These are phyloP conservation scores for Hydropotes inermis DNA, from an alignment of 2,113 vertebrate genomes.

Conservation along the genomic window DNA sequence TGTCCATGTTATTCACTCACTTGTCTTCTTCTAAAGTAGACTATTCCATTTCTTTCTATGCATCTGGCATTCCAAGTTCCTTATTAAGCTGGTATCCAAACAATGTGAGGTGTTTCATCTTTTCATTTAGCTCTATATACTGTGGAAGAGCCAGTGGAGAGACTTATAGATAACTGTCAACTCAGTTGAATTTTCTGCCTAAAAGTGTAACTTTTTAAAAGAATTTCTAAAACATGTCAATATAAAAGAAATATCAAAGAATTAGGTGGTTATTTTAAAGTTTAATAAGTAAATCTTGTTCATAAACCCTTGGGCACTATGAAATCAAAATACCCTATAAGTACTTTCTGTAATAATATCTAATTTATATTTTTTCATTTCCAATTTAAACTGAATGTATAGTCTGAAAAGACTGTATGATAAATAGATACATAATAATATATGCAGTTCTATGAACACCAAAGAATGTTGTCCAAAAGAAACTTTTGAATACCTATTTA, in stretches of 20 bases:
- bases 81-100: neutral
- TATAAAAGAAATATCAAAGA: constrained; percentile 25
- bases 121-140: neutral
- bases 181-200: neutral
- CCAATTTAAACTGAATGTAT: constrained; percentile 5
- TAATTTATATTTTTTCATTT: constrained; percentile 52
- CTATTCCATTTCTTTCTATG: neutral
- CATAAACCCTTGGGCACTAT: neutral
- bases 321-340: constrained; percentile 37
- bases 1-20: constrained; percentile 19
- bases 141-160: neutral
- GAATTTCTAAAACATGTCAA: neutral
- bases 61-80: neutral
- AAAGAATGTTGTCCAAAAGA: constrained; percentile 53
- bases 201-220: neutral
- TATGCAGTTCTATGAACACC: constrained; percentile 44
- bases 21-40: neutral
- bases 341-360: neutral
- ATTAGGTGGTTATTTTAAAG: constrained; percentile 25
- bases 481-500: constrained; percentile 47
- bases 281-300: constrained; percentile 33
- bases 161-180: neutral
- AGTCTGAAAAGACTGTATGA: constrained; percentile 41
- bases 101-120: neutral
- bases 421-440: constrained; percentile 27